phyloP scores from a whole-genome alignment of 2,113 vertebrate species.

The Axis porcinus region DNA sequence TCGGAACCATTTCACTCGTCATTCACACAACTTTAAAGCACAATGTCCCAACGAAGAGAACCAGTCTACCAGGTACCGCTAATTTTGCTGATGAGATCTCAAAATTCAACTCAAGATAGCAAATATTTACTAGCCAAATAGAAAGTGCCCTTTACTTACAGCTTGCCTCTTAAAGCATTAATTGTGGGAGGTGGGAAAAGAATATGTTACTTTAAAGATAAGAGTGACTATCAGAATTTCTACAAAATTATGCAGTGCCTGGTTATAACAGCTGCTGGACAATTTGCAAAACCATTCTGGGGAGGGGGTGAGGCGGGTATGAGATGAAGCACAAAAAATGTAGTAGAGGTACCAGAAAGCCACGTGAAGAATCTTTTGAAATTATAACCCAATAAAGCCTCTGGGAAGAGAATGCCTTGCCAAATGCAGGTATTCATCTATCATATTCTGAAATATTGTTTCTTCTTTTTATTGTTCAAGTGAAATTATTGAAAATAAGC shows the following conservation, averaged over 20 bases:
- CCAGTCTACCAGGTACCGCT: background rate
- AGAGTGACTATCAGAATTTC: background rate
- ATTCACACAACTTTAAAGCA: background rate
- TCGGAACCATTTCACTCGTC: background rate
- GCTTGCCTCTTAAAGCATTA: background rate
- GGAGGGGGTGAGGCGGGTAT: background rate
- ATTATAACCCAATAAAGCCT: conserved; percentile 7
- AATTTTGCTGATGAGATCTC: background rate
- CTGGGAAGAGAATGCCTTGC: conserved; percentile 17
- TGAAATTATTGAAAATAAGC: background rate
- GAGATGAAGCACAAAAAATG: background rate
- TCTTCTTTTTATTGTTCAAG: conserved; percentile 9
- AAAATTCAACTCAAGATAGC: background rate
- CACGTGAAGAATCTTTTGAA: background rate
- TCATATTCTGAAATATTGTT: background rate
- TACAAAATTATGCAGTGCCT: background rate
- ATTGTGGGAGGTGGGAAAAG: background rate
- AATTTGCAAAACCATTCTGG: background rate
- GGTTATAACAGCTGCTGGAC: background rate
- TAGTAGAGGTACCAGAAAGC: background rate
- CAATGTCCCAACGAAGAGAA: background rate
- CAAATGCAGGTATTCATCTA: background rate
- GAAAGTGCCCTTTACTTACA: background rate
- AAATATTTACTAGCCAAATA: background rate
- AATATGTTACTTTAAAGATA: background rate